Base-by-base conservation (phyloP, 2,797 vertebrate genomes). In the Nyctibius grandis region DNA sequence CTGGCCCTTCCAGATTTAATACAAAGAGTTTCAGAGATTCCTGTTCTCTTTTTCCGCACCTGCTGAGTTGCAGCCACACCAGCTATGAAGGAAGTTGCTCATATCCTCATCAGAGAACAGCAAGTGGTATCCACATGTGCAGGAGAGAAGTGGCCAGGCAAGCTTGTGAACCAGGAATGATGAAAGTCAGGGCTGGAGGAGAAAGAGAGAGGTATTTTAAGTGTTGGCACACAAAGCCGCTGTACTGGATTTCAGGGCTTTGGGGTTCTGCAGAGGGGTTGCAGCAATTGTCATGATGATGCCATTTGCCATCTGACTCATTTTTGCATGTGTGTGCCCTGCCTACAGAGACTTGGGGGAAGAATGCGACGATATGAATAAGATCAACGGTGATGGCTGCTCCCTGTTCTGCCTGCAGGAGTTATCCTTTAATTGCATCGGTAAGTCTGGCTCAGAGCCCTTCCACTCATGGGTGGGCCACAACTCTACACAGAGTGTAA, bases 341-440 rank as follows among this genome's bases (percentile, higher is more conserved):
- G 36, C 81, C 88, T 96, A 57, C 97, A 99, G 99, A 95, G 98
- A 98, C 74, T 91, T 98, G 92, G 99, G 99, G 42, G 99, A 99
- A 94, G 98, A 99, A 94, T 99, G 99, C 25, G 99, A 99, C 63
- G 99, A 99, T 94, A 99, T 98, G 98, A 99, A 99, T 93, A 98
- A 98, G 59, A 95, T 99, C 96, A 99, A 99, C 45, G 99, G 99
- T 2, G 99, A 99, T 14, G 99, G 99, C 84, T 99, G 99, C 95
- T 99, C 99, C 63, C 98, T 98, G 51, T 99, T 99, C 95, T 99
- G 99, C 97, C 98, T 96, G 94, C 99, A 99, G 97, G 99, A 99
- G 91, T 40, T 98, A 7, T 99, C 99, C 97, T 99, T 99, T 97
- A 99, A 99, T 96, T 99, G 99, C 76, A 65, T 99, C 1, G 99